Percentiles rank a stretch among this genome's conserved stretches.
Conservation (phyloP, 2,797 vertebrate species). For the Cichlasoma orientale region DNA sequence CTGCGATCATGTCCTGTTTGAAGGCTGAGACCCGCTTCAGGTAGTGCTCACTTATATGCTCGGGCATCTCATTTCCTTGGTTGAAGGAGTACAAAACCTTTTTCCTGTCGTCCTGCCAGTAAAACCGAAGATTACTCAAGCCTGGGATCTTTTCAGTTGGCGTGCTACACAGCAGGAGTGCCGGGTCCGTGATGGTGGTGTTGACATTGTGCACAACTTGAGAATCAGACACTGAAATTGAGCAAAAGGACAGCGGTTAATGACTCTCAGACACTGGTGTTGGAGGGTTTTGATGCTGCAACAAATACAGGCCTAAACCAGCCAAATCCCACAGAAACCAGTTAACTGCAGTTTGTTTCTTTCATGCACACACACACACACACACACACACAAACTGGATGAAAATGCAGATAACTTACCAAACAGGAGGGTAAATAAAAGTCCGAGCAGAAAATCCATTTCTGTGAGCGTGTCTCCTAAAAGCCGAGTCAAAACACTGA, state of each 20-base stretch:
- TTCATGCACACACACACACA: neutral
- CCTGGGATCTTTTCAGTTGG: fast-evolving
- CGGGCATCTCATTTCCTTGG: fast-evolving
- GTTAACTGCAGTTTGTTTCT: neutral
- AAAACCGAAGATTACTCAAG: neutral
- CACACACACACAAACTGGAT: neutral
- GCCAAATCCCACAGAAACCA: neutral
- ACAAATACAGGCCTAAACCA: neutral
- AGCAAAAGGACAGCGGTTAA: neutral
- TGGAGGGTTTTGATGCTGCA: neutral
- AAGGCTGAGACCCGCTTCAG: neutral
- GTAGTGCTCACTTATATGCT: neutral
- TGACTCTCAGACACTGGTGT: neutral
- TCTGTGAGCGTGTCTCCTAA: neutral
- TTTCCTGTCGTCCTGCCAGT: neutral
- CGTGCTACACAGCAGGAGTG: neutral
- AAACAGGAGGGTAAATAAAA: neutral
- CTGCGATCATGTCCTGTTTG: neutral
- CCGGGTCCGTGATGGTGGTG: neutral
- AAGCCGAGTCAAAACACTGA: neutral
- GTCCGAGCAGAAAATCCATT: neutral
- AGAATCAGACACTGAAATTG: neutral
- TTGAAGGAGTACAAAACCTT: neutral
- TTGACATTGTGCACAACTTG: neutral
- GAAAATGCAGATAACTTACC: neutral